A percentile compares a stretch with the other conserved stretches of the same genome.
Evolutionary conservation across 2,797 vertebrate genomes (phyloP).

Genomic region (Tokudaia tokunoshimensis): DNA sequence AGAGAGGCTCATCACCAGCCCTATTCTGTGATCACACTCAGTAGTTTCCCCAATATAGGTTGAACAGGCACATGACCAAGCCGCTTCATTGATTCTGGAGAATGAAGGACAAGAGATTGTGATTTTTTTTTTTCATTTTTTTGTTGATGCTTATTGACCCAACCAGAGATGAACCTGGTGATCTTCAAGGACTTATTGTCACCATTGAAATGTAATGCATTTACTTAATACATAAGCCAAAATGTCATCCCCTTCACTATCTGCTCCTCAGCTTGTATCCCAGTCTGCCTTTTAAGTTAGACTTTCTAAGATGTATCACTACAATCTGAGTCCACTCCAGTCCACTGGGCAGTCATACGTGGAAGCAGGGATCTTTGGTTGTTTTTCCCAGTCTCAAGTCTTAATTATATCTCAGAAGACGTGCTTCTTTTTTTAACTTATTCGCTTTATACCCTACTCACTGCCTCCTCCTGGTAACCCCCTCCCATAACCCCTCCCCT

Average conservation of each 20-base stretch:
- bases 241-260: background rate
- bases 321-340: background rate
- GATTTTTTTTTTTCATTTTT: background rate
- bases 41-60: background rate
- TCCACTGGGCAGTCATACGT: background rate
- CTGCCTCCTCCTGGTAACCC: background rate
- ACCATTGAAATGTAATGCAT: conserved; percentile 4
- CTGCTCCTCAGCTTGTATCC: background rate
- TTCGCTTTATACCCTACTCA: background rate
- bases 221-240: background rate
- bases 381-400: background rate
- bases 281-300: background rate
- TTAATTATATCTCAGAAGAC: conserved; percentile 6
- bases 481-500: background rate
- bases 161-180: background rate
- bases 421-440: background rate
- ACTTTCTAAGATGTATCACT: background rate
- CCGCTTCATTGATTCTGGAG: background rate
- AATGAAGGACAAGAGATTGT: background rate
- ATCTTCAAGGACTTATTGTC: background rate
- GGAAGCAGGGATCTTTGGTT: background rate
- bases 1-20: fast-evolving
- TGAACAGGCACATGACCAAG: background rate
- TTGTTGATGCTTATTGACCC: background rate
- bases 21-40: background rate